Evolutionary conservation across 2,113 vertebrate species (phyloP).

Genomic region (Myanophis thanlyinensis): DNA sequence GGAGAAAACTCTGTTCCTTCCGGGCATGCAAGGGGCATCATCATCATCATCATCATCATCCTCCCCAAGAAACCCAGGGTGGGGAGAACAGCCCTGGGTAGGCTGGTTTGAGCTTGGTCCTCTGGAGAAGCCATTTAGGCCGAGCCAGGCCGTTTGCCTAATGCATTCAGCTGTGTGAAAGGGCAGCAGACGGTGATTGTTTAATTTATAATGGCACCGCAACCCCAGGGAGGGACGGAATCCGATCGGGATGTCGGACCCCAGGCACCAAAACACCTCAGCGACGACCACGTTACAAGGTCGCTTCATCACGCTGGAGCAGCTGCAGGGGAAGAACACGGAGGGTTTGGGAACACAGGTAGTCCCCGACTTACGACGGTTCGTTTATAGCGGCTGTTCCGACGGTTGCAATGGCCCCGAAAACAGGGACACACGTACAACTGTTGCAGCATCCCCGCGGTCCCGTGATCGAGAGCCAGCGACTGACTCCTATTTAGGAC

Average conservation of each 20-base stretch:
- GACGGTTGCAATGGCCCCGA: neutral
- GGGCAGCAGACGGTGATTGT: neutral
- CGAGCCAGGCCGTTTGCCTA: neutral
- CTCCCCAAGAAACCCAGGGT: neutral
- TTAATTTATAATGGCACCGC: neutral
- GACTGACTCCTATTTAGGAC: neutral
- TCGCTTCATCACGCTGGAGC: neutral
- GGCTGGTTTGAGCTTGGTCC: neutral
- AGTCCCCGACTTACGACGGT: neutral
- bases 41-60: too few species aligned
- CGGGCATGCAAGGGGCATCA: neutral
- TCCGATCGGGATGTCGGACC: neutral
- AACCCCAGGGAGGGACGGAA: neutral
- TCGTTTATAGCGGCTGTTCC: neutral
- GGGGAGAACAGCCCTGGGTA: neutral
- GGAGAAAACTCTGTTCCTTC: neutral
- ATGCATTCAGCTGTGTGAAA: neutral
- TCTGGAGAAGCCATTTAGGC: neutral
- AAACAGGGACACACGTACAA: neutral
- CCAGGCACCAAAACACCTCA: neutral
- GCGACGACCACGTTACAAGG: neutral
- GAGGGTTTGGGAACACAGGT: neutral
- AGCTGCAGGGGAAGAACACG: neutral
- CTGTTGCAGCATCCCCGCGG: too few species aligned
- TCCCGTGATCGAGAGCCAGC: neutral